A percentile compares a stretch with the other conserved stretches of the same genome.
These are phyloP conservation scores for Siniperca chuatsi DNA, from an alignment of 2,113 vertebrate genomes.

Conservation along the genomic window DNA sequence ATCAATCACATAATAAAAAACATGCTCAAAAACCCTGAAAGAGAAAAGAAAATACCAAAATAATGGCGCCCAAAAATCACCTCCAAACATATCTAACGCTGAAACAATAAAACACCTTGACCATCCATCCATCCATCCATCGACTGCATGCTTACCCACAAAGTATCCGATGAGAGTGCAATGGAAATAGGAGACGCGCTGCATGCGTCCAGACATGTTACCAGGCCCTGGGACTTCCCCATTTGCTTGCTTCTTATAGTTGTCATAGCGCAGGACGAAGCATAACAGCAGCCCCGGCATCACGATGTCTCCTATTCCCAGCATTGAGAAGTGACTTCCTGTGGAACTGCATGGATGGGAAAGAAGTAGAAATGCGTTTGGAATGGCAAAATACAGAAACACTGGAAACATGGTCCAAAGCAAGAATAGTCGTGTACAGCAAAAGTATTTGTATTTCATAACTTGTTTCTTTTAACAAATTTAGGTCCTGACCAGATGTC, in stretches of 20 bases:
- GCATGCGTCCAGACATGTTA: slow-evolving; percentile 96
- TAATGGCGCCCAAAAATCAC: background rate
- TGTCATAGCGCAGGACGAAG: slow-evolving; percentile 98
- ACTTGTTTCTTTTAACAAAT: background rate
- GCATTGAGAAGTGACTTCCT: slow-evolving; percentile 99
- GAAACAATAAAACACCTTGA: background rate
- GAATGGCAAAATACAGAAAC: background rate
- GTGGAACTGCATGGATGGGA: slow-evolving; percentile 87
- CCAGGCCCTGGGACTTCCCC: slow-evolving; percentile 89
- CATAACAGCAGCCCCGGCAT: slow-evolving; percentile 99
- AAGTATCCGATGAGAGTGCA: slow-evolving; percentile 99
- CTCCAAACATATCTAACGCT: background rate
- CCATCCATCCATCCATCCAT: slow-evolving; percentile 21
- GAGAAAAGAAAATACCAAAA: background rate
- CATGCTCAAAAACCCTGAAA: background rate
- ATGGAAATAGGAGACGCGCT: slow-evolving; percentile 99
- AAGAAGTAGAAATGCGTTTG: background rate
- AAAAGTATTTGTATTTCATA: background rate
- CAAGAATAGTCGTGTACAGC: background rate
- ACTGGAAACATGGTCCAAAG: background rate
- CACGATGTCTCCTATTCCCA: slow-evolving; percentile 99
- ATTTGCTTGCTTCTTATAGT: slow-evolving; percentile 97
- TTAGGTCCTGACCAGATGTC: background rate
- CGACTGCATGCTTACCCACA: slow-evolving; percentile 88
- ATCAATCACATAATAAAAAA: background rate